phyloP scores from a whole-genome alignment of 1,140 invertebrate species.

The Nebria ingens region DNA sequence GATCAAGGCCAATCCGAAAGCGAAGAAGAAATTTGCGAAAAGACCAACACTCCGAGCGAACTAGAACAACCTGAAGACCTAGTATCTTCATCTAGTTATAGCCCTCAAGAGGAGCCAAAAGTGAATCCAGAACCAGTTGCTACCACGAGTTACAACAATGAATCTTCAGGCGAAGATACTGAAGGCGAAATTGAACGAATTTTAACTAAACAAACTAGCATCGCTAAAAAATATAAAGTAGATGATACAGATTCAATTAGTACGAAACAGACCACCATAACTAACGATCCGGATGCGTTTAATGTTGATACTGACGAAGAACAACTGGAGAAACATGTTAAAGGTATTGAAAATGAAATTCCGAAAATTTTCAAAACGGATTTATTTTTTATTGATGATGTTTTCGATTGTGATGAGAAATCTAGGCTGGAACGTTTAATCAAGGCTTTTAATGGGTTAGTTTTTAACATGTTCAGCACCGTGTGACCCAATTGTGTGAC shows the following conservation, averaged over 20 bases:
- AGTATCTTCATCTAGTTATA: slow-evolving; percentile 4
- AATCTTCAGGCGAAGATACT: slow-evolving; percentile 32
- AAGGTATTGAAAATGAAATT: background rate
- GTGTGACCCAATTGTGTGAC: background rate
- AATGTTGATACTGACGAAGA: slow-evolving; percentile 17
- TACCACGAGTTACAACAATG: slow-evolving; percentile 15
- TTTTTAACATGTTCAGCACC: background rate
- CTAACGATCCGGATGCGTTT: slow-evolving; percentile 13
- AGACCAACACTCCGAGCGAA: slow-evolving; percentile 18
- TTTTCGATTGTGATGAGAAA: slow-evolving; percentile 18
- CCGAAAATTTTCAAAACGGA: slow-evolving; percentile 6
- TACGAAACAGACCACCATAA: background rate
- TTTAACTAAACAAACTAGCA: slow-evolving; percentile 21
- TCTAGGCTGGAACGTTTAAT: slow-evolving; percentile 24
- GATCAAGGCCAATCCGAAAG: slow-evolving; percentile 36
- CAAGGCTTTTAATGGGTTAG: slow-evolving; percentile 28
- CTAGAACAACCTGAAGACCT: background rate
- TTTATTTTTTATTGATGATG: slow-evolving; percentile 16
- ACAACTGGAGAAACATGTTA: background rate
- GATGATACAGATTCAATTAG: background rate
- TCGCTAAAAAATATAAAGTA: background rate
- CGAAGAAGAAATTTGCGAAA: slow-evolving; percentile 41
- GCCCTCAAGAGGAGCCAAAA: background rate
- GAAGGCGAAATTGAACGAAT: slow-evolving; percentile 44
- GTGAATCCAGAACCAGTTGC: background rate